phyloP scores from a whole-genome alignment of 2,113 vertebrate species.

The Pitta sordida region DNA sequence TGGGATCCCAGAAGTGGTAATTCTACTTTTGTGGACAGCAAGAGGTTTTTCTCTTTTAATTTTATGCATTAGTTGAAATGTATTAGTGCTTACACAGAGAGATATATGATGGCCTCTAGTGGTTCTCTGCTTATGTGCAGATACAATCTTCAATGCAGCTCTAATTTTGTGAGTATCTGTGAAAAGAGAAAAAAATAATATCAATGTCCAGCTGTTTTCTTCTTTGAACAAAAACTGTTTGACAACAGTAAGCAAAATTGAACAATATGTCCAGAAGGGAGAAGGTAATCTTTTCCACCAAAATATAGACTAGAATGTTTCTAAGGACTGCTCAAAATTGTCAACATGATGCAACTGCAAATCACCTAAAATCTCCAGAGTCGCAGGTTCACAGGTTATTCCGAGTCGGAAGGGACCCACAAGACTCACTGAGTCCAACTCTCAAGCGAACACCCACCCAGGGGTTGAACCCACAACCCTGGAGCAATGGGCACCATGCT shows the following conservation, averaged over 20 bases:
- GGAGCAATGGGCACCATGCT: too few species aligned
- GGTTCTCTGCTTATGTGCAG: conserved; percentile 1
- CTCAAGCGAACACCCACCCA: too few species aligned
- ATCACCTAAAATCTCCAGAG: neutral
- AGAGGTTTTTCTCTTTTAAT: neutral
- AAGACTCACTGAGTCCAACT: too few species aligned
- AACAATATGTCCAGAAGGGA: neutral
- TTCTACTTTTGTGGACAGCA: neutral
- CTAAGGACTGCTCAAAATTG: neutral
- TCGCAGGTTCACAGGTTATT: too few species aligned
- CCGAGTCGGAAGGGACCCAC: too few species aligned
- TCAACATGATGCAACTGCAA: fast-evolving
- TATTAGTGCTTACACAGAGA: neutral
- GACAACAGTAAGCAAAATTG: neutral
- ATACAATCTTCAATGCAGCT: neutral
- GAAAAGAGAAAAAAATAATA: neutral
- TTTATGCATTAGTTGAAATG: neutral
- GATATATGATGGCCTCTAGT: conserved; percentile 53
- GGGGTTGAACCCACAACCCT: too few species aligned
- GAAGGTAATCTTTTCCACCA: neutral
- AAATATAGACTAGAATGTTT: neutral
- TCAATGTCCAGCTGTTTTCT: neutral
- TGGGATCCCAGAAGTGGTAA: neutral
- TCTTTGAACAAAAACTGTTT: conserved; percentile 22
- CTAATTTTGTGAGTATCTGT: neutral